Percentiles rank a stretch among this genome's conserved stretches.
phyloP scores from a whole-genome alignment of 1,140 invertebrate genomes.

The Acromyrmex heyeri region DNA sequence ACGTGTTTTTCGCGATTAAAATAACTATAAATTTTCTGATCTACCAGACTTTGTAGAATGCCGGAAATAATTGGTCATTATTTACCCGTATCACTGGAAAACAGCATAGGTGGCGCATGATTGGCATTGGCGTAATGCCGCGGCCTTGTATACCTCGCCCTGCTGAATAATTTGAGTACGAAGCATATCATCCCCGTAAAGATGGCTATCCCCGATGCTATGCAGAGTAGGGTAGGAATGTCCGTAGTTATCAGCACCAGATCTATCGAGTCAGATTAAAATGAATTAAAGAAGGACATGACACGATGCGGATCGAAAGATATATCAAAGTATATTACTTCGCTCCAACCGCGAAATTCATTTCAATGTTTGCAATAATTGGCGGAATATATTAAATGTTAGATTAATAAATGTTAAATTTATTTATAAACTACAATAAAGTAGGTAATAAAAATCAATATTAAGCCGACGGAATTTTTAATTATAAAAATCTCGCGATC shows the following conservation, averaged over 20 bases:
- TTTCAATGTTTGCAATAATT: neutral
- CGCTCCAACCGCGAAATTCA: neutral
- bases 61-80: slow-evolving; percentile 47
- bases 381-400: neutral
- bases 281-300: slow-evolving; percentile 20
- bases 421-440: neutral
- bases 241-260: slow-evolving; percentile 93
- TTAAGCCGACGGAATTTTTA: neutral
- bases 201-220: slow-evolving; percentile 93
- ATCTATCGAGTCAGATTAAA: slow-evolving; percentile 87
- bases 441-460: neutral
- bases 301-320: slow-evolving; percentile 10
- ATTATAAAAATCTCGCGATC: neutral
- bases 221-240: slow-evolving; percentile 93
- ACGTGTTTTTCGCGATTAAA: neutral
- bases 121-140: slow-evolving; percentile 93
- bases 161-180: slow-evolving; percentile 93
- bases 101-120: slow-evolving; percentile 93
- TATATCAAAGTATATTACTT: slow-evolving; percentile 30
- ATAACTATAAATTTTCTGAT: neutral
- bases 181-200: slow-evolving; percentile 94
- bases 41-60: neutral
- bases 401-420: neutral
- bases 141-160: slow-evolving; percentile 90
- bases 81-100: slow-evolving; percentile 93